These are phyloP conservation scores for Pollicipes pollicipes DNA, from an alignment of 1,140 invertebrate species.

Conservation along the genomic window DNA sequence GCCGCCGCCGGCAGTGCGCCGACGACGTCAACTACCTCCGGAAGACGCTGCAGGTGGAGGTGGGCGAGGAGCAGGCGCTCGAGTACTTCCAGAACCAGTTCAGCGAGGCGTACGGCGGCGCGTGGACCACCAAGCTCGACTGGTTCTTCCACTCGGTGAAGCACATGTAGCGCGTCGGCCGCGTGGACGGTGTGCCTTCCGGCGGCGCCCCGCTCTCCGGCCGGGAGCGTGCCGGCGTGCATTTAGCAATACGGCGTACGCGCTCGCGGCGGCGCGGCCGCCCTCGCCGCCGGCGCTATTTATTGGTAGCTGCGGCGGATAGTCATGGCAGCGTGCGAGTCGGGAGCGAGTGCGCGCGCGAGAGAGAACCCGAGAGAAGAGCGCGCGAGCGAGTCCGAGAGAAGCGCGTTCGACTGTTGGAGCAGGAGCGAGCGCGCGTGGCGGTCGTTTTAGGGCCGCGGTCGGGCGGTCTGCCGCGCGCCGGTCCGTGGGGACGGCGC, in stretches of 20 bases:
- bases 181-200: no score
- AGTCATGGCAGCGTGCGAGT: no score
- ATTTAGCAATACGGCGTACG: not conserved
- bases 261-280: no score
- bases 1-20: conserved; percentile 42
- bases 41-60: conserved; percentile 63
- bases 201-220: no score
- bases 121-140: conserved; percentile 48
- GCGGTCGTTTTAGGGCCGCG: no score
- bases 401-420: no score
- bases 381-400: not conserved
- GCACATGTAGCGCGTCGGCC: conserved; percentile 19
- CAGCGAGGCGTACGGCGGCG: conserved; percentile 39
- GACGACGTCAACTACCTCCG: conserved; percentile 81
- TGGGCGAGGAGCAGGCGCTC: conserved; percentile 34
- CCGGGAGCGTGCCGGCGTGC: not conserved
- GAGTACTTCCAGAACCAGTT: conserved; percentile 40
- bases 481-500: no score
- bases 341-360: not conserved
- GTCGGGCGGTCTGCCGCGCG: no score
- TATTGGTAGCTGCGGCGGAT: not conserved
- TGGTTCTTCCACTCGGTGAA: conserved; percentile 49
- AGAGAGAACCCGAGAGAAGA: not conserved
- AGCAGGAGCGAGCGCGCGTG: no score
- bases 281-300: not conserved